These are phyloP conservation scores for Bungarus multicinctus DNA, from an alignment of 2,113 vertebrate genomes.

Conservation along the genomic window DNA sequence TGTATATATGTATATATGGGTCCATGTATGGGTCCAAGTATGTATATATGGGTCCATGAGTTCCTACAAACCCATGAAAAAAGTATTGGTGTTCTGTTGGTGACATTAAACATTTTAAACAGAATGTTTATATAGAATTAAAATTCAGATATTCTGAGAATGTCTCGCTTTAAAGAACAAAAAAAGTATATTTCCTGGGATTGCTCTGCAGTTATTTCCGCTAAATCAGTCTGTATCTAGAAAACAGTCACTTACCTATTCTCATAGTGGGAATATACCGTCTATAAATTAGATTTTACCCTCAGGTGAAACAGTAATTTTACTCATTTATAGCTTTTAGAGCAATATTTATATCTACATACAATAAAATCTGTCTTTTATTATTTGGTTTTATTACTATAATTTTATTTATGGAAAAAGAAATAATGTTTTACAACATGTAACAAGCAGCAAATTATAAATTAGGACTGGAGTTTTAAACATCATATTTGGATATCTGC, in stretches of 20 bases:
- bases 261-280: conserved; percentile 60
- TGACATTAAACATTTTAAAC: conserved; percentile 51
- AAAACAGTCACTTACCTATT: conserved; percentile 67
- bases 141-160: conserved; percentile 69
- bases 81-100: conserved; percentile 8
- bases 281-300: conserved; percentile 62
- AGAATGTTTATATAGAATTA: conserved; percentile 64
- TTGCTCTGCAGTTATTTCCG: conserved; percentile 65
- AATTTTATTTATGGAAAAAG: conserved; percentile 42
- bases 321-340: conserved; percentile 66
- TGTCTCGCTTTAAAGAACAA: conserved; percentile 44
- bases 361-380: conserved; percentile 46
- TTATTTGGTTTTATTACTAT: conserved; percentile 50
- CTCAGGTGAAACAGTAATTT: conserved; percentile 62
- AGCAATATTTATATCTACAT: conserved; percentile 59
- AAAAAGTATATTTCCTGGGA: conserved; percentile 66
- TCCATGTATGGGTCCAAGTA: too few relatives aligned
- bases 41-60: conserved; percentile 33
- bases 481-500: conserved; percentile 47
- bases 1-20: conserved; percentile 49
- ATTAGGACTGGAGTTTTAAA: conserved; percentile 49
- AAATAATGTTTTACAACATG: conserved; percentile 33
- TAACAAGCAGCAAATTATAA: conserved; percentile 53
- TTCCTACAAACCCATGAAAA: conserved; percentile 15
- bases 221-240: conserved; percentile 68